These are phyloP conservation scores for Pseudopipra pipra DNA, from an alignment of 2,113 vertebrate species.

Conservation along the genomic window DNA sequence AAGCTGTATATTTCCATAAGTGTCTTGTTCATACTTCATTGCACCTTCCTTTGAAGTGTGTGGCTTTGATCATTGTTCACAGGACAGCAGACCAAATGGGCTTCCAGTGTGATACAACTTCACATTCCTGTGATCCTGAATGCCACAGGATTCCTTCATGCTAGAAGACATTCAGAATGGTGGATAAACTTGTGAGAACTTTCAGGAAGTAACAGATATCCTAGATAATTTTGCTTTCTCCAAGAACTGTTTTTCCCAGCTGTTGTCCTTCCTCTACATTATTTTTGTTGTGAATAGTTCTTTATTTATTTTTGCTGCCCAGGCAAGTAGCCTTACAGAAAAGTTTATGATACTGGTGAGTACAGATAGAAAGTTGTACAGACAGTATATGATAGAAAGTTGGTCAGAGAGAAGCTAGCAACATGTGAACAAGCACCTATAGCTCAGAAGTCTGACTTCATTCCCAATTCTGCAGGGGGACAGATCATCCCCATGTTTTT, in stretches of 20 bases:
- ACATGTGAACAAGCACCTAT: neutral
- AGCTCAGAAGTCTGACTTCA: neutral
- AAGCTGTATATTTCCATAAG: neutral
- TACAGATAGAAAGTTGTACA: neutral
- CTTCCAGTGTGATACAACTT: neutral
- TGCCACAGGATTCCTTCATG: conserved; percentile 52
- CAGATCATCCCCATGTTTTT: rapidly evolving
- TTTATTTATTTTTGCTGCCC: neutral
- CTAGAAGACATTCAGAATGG: conserved; percentile 24
- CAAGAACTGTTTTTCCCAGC: neutral
- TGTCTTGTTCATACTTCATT: conserved; percentile 31
- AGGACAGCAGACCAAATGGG: conserved; percentile 28
- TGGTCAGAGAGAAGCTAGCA: neutral
- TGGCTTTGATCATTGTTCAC: conserved; percentile 38
- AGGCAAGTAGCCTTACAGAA: neutral
- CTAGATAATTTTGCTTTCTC: neutral
- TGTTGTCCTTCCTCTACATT: neutral
- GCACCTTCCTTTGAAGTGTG: conserved; percentile 42
- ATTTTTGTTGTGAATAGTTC: neutral
- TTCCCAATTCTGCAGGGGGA: neutral
- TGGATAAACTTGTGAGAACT: neutral
- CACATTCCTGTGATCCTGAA: conserved; percentile 14
- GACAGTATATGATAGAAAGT: neutral
- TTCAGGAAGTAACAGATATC: neutral
- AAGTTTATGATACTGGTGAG: neutral